A percentile compares a stretch with the other conserved stretches of the same genome.
Conservation (phyloP, 92 coral and sea anemone species). For the Heliopora coerulea region DNA sequence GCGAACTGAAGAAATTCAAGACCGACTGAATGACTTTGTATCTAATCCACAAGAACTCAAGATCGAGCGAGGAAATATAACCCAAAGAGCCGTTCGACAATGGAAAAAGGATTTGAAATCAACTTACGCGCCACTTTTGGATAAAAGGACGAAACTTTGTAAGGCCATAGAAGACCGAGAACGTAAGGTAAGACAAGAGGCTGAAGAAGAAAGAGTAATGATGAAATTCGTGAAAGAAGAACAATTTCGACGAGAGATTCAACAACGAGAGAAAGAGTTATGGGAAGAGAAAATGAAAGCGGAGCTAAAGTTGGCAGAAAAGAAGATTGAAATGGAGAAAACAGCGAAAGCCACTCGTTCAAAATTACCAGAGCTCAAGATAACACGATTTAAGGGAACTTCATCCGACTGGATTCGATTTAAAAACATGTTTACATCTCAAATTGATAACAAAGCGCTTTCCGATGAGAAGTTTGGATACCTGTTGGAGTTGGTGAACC, state of each 20-base stretch:
- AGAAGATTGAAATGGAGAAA: constrained; percentile 46
- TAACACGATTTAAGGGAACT: constrained; percentile 56
- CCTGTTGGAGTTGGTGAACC: constrained; percentile 45
- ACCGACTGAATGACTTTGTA: constrained; percentile 49
- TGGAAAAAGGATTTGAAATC: constrained; percentile 56
- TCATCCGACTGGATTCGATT: constrained; percentile 58
- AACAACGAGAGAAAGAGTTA: constrained; percentile 53
- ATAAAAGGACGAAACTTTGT: constrained; percentile 27
- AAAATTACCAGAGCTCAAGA: constrained; percentile 55
- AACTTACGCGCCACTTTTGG: constrained; percentile 47
- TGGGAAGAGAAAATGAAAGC: constrained; percentile 54
- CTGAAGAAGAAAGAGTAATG: constrained; percentile 28
- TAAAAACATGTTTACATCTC: constrained; percentile 57
- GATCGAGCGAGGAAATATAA: constrained; percentile 42
- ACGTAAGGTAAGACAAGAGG: constrained; percentile 7
- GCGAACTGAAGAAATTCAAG: constrained; percentile 41
- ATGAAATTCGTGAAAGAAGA: constrained; percentile 50
- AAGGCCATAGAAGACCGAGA: not conserved
- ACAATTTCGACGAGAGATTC: constrained; percentile 39
- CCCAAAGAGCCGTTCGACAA: constrained; percentile 53
- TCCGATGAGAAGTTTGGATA: constrained; percentile 56
- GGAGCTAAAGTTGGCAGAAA: constrained; percentile 40
- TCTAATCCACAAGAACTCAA: constrained; percentile 51
- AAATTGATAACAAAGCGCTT: constrained; percentile 42
- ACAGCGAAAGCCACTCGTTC: constrained; percentile 36